phyloP scores from a whole-genome alignment of 2,113 vertebrate genomes.

The Cavia aperea region DNA sequence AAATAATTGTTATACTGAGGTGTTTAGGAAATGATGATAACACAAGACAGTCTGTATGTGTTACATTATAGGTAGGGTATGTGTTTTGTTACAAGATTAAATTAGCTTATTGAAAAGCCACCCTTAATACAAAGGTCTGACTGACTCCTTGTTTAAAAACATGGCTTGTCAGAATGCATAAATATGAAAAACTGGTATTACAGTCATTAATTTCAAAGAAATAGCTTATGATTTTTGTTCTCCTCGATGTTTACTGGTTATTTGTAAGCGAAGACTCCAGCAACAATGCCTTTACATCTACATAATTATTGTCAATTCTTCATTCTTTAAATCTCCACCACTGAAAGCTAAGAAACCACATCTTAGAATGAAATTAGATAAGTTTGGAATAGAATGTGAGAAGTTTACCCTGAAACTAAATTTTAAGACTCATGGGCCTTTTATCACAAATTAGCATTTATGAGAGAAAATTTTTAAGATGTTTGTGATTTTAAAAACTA shows the following conservation, averaged over 20 bases:
- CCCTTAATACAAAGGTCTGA: background rate
- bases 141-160: background rate
- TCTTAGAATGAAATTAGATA: background rate
- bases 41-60: too few relatives aligned
- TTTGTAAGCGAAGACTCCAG: background rate
- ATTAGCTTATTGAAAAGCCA: background rate
- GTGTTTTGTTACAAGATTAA: background rate
- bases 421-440: background rate
- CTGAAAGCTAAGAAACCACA: background rate
- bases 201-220: background rate
- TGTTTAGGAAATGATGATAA: background rate
- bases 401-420: background rate
- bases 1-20: background rate
- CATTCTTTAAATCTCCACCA: background rate
- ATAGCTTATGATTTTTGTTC: background rate
- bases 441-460: background rate
- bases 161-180: background rate
- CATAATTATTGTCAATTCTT: background rate
- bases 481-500: background rate
- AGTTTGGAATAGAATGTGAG: background rate
- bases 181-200: background rate
- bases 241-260: background rate
- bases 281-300: background rate
- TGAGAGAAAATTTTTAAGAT: background rate
- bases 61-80: background rate